Percentiles rank a stretch among this genome's conserved stretches.
phyloP scores from a whole-genome alignment of 2,888 invertebrate species.

The Agonum fuliginosum region DNA sequence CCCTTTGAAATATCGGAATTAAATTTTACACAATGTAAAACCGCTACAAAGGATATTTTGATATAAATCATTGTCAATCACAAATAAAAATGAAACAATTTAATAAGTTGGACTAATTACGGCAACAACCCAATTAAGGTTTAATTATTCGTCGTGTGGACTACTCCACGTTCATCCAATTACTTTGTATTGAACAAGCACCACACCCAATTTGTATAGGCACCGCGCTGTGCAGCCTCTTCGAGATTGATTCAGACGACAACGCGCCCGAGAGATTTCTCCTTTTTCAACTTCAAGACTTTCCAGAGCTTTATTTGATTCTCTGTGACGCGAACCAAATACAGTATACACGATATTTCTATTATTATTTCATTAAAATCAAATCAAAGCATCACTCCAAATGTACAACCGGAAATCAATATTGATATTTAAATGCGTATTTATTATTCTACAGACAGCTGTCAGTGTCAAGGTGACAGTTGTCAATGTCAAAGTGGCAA shows the following conservation, averaged over 20 bases:
- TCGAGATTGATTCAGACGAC: slow-evolving; percentile 46
- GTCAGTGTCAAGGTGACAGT: no score
- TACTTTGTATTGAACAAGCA: slow-evolving; percentile 59
- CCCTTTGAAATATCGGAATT: no score
- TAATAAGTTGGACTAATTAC: slow-evolving; percentile 39
- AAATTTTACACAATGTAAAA: no score
- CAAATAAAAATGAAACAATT: background rate
- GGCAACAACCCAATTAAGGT: slow-evolving; percentile 57
- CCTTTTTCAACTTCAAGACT: slow-evolving; percentile 41
- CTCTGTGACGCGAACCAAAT: no score
- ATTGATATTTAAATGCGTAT: background rate
- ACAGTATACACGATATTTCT: background rate
- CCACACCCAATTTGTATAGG: slow-evolving; percentile 58
- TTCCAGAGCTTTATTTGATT: slow-evolving; percentile 47
- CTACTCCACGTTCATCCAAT: slow-evolving; percentile 55
- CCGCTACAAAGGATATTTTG: no score
- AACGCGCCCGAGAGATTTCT: background rate
- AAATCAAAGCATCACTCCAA: no score
- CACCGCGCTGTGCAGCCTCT: slow-evolving; percentile 46
- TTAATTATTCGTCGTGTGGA: slow-evolving; percentile 54
- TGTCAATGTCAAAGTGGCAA: no score
- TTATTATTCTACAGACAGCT: background rate
- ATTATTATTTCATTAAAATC: slow-evolving; percentile 27
- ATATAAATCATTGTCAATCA: background rate
- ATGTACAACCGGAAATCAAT: background rate